Conservation (phyloP, 2,888 invertebrate genomes). For the Phymatocera aterrima region DNA sequence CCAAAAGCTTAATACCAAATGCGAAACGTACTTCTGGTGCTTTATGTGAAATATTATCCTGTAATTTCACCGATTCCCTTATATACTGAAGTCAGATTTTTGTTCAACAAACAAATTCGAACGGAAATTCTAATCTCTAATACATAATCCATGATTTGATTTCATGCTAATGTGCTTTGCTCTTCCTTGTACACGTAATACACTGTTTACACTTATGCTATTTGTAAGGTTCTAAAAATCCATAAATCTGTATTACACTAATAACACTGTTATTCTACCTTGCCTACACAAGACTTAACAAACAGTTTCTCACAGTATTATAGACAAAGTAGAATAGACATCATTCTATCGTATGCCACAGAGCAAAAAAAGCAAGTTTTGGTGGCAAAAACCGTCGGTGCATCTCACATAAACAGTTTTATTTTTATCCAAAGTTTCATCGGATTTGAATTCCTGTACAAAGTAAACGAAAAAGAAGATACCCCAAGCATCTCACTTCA, state of each 20-base stretch:
- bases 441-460: too few relatives aligned
- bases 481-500: too few relatives aligned
- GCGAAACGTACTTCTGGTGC: background rate
- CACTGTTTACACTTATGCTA: background rate
- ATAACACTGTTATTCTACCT: background rate
- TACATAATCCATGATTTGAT: background rate
- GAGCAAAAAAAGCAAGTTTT: background rate
- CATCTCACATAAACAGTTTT: too few relatives aligned
- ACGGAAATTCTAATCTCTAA: background rate
- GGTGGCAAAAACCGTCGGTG: background rate
- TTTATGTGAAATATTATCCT: background rate
- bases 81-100: background rate
- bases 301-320: background rate
- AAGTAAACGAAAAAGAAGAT: too few relatives aligned
- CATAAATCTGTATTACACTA: constrained; percentile 14
- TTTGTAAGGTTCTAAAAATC: constrained; percentile 28
- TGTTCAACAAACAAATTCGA: background rate
- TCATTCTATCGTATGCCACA: background rate
- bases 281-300: background rate
- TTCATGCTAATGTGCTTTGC: background rate
- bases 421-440: too few relatives aligned
- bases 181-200: background rate
- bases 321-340: background rate
- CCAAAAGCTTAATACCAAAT: background rate
- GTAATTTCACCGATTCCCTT: background rate